Base-by-base conservation (phyloP, 2,888 invertebrate genomes). In the Sinopyrophorus schimmeli region DNA sequence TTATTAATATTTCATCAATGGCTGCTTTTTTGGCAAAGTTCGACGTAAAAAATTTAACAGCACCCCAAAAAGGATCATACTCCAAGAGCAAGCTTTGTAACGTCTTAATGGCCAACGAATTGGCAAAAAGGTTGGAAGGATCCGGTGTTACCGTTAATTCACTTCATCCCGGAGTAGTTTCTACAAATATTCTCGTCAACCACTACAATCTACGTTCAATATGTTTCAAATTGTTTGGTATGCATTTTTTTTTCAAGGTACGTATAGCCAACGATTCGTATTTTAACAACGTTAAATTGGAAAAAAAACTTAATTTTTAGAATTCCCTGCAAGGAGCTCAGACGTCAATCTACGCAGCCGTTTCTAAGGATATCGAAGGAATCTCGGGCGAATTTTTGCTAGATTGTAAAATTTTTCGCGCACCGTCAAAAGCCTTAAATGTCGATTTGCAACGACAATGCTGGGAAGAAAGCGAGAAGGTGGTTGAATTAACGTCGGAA, bases 241-340 rank as follows among this genome's bases (percentile, higher is more conserved):
- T n/a, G n/a, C n/a, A n/a, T n/a, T n/a, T n/a, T n/a, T n/a, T n/a
- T n/a, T n/a, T n/a, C n/a, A n/a, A n/a, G n/a, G n/a, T n/a, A n/a
- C n/a, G n/a, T n/a, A n/a, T n/a, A n/a, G n/a, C n/a, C n/a, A n/a
- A n/a, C n/a, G n/a, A n/a, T n/a, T n/a, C n/a, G n/a, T n/a, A n/a
- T n/a, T n/a, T n/a, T n/a, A n/a, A n/a, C n/a, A n/a, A n/a, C n/a
- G n/a, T n/a, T n/a, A n/a, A n/a, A n/a, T n/a, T n/a, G n/a, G n/a
- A n/a, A n/a, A n/a, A n/a, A n/a, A n/a, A n/a, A n/a, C n/a, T n/a
- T n/a, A n/a, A n/a, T n/a, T n/a, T n/a, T n/a, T n/a, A n/a, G n/a
- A n/a, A n/a, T n/a, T n/a, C n/a, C n/a, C n/a, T n/a, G n/a, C 84
- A 90, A 67, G 92, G 92, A 3, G 88, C 88, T 1, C 90, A 91